Conservation (phyloP, 2,797 vertebrate species). For the Hemibagrus guttatus region DNA sequence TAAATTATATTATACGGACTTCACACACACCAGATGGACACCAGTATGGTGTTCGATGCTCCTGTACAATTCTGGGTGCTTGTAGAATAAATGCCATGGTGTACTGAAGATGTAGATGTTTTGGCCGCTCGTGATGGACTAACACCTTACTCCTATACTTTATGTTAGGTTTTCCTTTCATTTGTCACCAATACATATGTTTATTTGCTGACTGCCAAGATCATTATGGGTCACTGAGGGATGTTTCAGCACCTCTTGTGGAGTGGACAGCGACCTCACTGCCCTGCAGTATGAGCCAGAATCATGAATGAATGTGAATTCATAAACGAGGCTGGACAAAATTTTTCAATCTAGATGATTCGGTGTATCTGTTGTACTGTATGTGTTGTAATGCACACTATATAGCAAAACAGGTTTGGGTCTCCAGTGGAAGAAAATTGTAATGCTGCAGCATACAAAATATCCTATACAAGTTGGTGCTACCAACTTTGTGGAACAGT, state of each 20-base stretch:
- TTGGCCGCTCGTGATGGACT: neutral
- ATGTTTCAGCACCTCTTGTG: constrained; percentile 54
- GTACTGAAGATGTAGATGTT: neutral
- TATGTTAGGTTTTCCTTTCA: neutral
- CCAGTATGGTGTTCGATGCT: neutral
- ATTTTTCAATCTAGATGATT: neutral
- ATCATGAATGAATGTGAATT: neutral
- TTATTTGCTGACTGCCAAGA: neutral
- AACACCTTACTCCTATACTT: neutral
- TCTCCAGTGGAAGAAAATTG: neutral
- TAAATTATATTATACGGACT: neutral
- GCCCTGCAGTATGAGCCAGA: constrained; percentile 26
- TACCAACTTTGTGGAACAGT: neutral
- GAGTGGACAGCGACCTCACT: constrained; percentile 56
- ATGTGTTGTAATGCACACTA: neutral
- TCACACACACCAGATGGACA: neutral
- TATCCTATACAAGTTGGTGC: neutral
- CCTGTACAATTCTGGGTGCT: neutral
- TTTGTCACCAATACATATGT: neutral
- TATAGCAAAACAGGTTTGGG: neutral
- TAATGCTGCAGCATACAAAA: neutral
- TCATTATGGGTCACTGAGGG: neutral
- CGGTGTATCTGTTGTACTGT: neutral
- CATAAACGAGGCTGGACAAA: neutral
- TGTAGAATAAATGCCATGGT: neutral